Evolutionary conservation across 2,113 vertebrate species (phyloP).

Genomic region (Eptatretus burgeri): DNA sequence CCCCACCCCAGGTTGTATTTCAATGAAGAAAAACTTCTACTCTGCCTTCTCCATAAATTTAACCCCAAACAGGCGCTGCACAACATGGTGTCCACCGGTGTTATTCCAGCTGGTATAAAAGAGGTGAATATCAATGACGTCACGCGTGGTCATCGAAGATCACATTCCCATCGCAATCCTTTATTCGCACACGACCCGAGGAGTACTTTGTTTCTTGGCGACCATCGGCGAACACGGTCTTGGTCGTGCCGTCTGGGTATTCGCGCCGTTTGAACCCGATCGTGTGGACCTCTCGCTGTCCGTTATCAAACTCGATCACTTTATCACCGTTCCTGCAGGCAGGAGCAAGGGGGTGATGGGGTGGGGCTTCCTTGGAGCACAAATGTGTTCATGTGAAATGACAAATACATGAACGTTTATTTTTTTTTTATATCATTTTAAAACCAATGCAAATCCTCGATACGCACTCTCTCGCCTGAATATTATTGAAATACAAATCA

Average conservation of each 20-base stretch:
- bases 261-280: conserved; percentile 49
- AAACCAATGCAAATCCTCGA: neutral
- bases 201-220: conserved; percentile 59
- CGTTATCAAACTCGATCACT: conserved; percentile 64
- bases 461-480: neutral
- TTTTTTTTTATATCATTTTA: neutral
- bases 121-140: too few species aligned
- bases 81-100: too few species aligned
- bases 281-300: conserved; percentile 64
- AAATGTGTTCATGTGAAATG: too few species aligned
- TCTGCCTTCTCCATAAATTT: too few species aligned
- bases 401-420: neutral
- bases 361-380: too few species aligned
- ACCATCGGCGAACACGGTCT: conserved; percentile 55
- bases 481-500: neutral
- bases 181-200: conserved; percentile 44
- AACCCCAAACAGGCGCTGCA: too few species aligned
- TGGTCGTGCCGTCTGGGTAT: conserved; percentile 69
- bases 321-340: conserved; percentile 47
- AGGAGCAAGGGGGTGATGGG: neutral
- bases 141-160: conserved; percentile 22
- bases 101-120: too few species aligned
- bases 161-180: conserved; percentile 54
- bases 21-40: too few species aligned
- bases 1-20: too few species aligned